A percentile compares a stretch with the other conserved stretches of the same genome.
Conservation (phyloP, 2,797 vertebrate species). For the Tiaroga cobitis region DNA sequence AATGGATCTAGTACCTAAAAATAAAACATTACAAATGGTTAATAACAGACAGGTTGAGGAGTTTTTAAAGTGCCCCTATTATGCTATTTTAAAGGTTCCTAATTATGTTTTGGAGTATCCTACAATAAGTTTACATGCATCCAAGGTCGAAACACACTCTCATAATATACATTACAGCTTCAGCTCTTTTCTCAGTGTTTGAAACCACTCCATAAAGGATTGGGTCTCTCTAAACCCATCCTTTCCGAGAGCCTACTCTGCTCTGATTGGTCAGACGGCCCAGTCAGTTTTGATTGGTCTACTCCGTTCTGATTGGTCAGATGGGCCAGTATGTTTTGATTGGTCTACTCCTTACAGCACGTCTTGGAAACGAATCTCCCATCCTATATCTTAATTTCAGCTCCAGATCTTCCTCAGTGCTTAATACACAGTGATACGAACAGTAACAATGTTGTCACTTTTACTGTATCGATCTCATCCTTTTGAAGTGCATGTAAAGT, state of each 20-base stretch:
- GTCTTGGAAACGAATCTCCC: background rate
- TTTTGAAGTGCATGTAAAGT: no score
- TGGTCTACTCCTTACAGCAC: background rate
- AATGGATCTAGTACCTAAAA: constrained; percentile 87
- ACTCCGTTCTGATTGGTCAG: background rate
- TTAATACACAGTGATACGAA: no score
- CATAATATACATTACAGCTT: background rate
- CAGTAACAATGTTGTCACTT: no score
- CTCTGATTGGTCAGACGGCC: no score
- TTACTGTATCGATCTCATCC: no score
- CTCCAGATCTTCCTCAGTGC: background rate
- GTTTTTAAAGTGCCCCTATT: background rate
- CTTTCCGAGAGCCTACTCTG: background rate
- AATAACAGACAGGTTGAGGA: background rate
- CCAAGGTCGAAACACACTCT: background rate
- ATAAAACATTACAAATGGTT: constrained; percentile 38
- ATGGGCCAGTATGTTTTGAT: background rate
- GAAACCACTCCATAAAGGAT: background rate
- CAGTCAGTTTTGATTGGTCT: background rate
- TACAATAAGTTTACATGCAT: background rate
- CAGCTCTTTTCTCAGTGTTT: background rate
- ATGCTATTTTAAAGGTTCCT: background rate
- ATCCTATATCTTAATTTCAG: background rate
- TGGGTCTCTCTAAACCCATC: background rate
- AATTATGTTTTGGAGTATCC: background rate